Evolutionary conservation across 2,888 invertebrate species (phyloP).

Genomic region (Syritta pipiens): DNA sequence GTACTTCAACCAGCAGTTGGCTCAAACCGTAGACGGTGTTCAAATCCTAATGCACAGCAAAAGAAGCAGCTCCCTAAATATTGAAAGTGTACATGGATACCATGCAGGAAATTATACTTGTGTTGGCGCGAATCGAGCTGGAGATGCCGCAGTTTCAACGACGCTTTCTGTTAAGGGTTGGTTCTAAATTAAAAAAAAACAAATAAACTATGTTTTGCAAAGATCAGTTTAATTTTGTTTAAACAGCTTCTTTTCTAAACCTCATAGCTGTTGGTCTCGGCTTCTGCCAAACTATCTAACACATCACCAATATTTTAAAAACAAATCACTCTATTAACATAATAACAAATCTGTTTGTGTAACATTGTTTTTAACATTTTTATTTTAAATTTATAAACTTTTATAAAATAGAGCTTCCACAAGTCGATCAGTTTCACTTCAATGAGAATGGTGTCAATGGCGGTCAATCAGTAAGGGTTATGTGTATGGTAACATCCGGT

Average conservation of each 20-base stretch:
- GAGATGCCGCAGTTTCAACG: slow-evolving; percentile 78
- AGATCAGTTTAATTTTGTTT: slow-evolving; percentile 19
- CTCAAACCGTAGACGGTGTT: slow-evolving; percentile 73
- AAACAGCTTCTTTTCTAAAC: slow-evolving; percentile 1
- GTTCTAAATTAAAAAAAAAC: slow-evolving; percentile 65
- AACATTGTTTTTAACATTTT: slow-evolving; percentile 43
- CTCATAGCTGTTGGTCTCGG: slow-evolving; percentile 54
- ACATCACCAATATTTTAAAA: slow-evolving; percentile 43
- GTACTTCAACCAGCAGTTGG: slow-evolving; percentile 82
- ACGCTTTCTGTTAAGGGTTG: slow-evolving; percentile 78
- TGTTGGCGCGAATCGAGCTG: slow-evolving; percentile 83
- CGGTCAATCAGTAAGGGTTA: slow-evolving; percentile 80
- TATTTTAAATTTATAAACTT: slow-evolving; percentile 17
- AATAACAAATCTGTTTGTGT: slow-evolving; percentile 39
- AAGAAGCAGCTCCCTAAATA: slow-evolving; percentile 83
- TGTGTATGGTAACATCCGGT: slow-evolving; percentile 87
- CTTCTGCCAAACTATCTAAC: slow-evolving; percentile 20
- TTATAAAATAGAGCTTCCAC: slow-evolving; percentile 78
- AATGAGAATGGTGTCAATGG: slow-evolving; percentile 80
- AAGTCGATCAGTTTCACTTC: slow-evolving; percentile 81
- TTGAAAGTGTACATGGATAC: slow-evolving; percentile 82
- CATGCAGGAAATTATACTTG: slow-evolving; percentile 89
- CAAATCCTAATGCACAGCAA: slow-evolving; percentile 80
- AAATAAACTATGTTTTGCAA: slow-evolving; percentile 9
- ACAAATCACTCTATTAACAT: slow-evolving; percentile 59